Base-by-base conservation (phyloP, 2,888 invertebrate genomes). In the Catocala sponsa region DNA sequence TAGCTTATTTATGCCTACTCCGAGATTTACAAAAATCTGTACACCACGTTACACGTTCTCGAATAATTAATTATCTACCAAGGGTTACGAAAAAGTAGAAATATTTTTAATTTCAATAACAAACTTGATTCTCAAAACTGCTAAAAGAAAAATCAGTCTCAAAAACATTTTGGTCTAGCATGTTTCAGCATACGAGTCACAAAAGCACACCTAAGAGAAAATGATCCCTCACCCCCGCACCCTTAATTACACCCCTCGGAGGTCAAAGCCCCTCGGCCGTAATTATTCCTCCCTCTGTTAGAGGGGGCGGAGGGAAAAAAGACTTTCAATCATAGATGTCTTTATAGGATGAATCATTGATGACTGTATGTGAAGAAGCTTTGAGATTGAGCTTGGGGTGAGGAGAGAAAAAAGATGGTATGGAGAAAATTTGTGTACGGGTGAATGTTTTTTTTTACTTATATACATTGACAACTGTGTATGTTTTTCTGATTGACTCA, bases 241-340 rank as follows among this genome's bases (percentile, higher is more conserved):
- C 82, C 87, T 86, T 88, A 89, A 89, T 90, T 88, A 88, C 81
- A 69, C 68, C 70, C 60, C 59, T 82, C 78, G 78, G 79, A 50
- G 82, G 76, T 72, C 72, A 77, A 73, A 78, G 78, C 74, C 77
- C 80, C 71, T 71, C 76, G 56, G 65, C 69, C 74, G 84, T 89
- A 89, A 90, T 89, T 90, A 90, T 89, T 86, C 83, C 80, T 76
- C 77, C 81, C 83, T 76, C 78, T 73, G 25, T 48, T 25, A 47
- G 52, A 44, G 25, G 32, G 44, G 50, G 50, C 55, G 58, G 65
- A 59, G 60, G 68, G 66, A 76, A 77, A 38, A 79, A 83, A 81
- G 76, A 65, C 69, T 79, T 80, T 81, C 87, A 84, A 85, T 86
- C 84, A 84, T 84, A 80, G 74, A 78, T 71, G 67, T 66, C 67